These are phyloP conservation scores for Scolopax bukidnonensis DNA, from an alignment of 2,797 vertebrate species.

Conservation along the genomic window DNA sequence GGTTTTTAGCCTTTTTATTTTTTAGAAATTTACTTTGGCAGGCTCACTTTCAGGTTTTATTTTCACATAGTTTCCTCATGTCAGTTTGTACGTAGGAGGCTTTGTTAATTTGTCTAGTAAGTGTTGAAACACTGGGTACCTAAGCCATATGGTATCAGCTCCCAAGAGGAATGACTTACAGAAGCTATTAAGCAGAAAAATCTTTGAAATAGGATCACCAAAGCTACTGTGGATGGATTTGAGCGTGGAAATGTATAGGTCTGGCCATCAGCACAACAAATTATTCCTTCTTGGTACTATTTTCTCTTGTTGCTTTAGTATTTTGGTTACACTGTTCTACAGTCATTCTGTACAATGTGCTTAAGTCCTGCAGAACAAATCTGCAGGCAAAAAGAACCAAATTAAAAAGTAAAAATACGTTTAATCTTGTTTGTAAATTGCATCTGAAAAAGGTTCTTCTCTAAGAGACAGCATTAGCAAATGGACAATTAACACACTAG, in stretches of 20 bases:
- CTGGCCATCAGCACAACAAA: not conserved
- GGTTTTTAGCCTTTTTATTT: not conserved
- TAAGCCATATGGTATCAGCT: not conserved
- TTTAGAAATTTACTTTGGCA: not conserved
- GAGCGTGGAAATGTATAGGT: not conserved
- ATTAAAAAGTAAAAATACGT: not conserved
- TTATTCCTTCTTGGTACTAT: not conserved
- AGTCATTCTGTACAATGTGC: not conserved
- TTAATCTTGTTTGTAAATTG: not conserved
- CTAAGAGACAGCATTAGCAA: not conserved
- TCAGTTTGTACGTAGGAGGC: not conserved
- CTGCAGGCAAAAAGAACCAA: not conserved
- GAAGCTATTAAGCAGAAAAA: not conserved
- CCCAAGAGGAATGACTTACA: not conserved
- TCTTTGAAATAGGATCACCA: not conserved
- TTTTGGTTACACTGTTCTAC: not conserved
- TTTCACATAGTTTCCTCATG: not conserved
- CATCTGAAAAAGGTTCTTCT: rapidly evolving
- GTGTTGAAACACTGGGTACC: not conserved
- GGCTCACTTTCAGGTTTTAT: not conserved
- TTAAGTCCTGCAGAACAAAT: not conserved
- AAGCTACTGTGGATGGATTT: not conserved
- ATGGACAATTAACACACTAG: not conserved
- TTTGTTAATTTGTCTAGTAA: not conserved
- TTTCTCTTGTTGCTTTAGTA: not conserved